These are phyloP conservation scores for Norana najaformis DNA, from an alignment of 2,888 invertebrate species.

Conservation along the genomic window DNA sequence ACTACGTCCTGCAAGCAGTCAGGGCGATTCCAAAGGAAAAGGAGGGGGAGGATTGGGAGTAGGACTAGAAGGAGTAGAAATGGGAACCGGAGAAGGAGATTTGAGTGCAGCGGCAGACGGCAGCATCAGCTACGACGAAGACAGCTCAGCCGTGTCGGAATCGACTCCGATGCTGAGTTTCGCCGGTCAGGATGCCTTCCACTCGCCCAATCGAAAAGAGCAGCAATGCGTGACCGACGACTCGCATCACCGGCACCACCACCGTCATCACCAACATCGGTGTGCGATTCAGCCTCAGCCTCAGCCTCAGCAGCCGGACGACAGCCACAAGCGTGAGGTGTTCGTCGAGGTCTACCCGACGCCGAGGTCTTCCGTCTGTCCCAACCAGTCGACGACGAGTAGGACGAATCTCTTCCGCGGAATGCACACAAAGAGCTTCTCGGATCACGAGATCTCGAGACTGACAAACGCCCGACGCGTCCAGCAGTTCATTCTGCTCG, in stretches of 20 bases:
- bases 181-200: neutral
- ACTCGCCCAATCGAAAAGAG: conserved; percentile 9
- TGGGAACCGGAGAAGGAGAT: neutral
- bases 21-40: neutral
- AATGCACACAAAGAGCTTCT: neutral
- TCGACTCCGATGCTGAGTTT: conserved; percentile 13
- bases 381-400: neutral
- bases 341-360: conserved; percentile 23
- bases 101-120: neutral
- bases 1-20: neutral
- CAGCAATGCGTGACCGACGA: neutral
- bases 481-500: conserved; percentile 19
- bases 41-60: conserved; percentile 16
- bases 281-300: neutral
- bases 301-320: neutral
- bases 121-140: neutral
- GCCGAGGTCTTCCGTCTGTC: neutral
- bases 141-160: neutral
- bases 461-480: neutral
- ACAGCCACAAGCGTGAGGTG: conserved; percentile 20
- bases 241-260: neutral
- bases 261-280: neutral
- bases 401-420: neutral
- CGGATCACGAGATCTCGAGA: neutral
- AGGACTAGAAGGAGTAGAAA: neutral